Base-by-base conservation (phyloP, 2,888 invertebrate genomes). In the Meiosimyza decipiens region DNA sequence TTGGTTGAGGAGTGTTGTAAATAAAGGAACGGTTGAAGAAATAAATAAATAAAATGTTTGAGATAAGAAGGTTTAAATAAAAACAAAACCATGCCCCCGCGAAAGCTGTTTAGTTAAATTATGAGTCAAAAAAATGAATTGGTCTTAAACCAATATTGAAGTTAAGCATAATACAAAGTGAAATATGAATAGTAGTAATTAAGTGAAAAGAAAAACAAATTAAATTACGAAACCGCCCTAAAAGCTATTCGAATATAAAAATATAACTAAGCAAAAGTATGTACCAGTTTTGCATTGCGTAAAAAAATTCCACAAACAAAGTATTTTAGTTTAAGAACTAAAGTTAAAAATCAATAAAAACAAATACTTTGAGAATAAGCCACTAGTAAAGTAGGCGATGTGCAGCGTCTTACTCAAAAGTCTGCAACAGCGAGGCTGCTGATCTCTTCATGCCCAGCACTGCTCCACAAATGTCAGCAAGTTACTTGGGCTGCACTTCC, bases 271-370 rank as follows among this genome's bases (percentile, higher is more conserved):
- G 40, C 9, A 9, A 40, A 40, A 40, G 2, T 2, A 22, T 2
- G 22, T 2, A 22, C 22, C 28, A 28, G 4, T 28, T 40, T 40
- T 40, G 40, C 6, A 40, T 40, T 40, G 40, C 40, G 40, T 40
- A 9, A 40, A 40, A 40, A 40, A 40, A 40, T 40, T 40, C 6
- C 6, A 40, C 9, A 40, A 9, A 40, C 9, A 40, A 40, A 40
- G 9, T 40, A 9, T 9, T 40, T 40, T 7, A 40, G 9, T 40
- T 40, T 7, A 9, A 9, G 9, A 40, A 40, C 9, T 40, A 40
- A 59, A 11, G 16, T 28, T 28, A 69, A 51, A 69, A 69, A 62
- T 62, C 62, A 69, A 62, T 69, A 69, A 60, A n/a, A 7, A 7
- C 11, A 33, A 52, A 40, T 16, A 18, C 22, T 50, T 15, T 33